Evolutionary conservation across 2,797 vertebrate genomes (phyloP).

Genomic region (Molossus alvarezi): DNA sequence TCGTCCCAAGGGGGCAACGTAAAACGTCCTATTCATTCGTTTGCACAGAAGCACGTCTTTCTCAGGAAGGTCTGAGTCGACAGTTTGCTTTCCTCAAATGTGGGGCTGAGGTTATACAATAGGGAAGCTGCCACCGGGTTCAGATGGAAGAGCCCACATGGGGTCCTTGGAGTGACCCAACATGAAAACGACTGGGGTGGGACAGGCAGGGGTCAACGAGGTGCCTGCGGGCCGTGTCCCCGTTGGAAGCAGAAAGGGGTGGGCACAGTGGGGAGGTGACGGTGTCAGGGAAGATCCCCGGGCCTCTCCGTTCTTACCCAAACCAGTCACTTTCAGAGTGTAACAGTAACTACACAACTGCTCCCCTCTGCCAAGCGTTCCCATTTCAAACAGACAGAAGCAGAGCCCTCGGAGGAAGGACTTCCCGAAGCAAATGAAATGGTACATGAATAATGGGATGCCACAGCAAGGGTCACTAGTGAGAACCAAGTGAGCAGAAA

Average conservation of each 20-base stretch:
- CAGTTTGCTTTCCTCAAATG: neutral
- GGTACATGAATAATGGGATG: neutral
- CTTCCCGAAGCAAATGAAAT: neutral
- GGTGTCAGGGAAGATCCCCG: neutral
- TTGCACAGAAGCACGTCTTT: neutral
- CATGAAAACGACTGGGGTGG: no score
- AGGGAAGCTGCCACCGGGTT: neutral
- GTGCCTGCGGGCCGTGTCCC: neutral
- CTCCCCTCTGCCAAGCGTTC: neutral
- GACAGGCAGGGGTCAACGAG: no score
- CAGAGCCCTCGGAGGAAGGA: neutral
- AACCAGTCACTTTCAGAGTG: neutral
- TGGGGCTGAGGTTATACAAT: neutral
- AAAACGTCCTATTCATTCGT: fast-evolving
- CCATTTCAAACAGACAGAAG: constrained; percentile 1
- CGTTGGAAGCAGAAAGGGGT: neutral
- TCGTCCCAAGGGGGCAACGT: fast-evolving
- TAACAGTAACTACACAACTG: neutral
- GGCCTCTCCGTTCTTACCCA: neutral
- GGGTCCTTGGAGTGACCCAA: no score
- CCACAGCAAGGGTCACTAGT: neutral
- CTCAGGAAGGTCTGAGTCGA: neutral
- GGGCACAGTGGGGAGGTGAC: neutral
- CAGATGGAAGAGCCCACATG: fast-evolving
- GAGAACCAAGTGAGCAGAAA: neutral